Percentiles rank a stretch among this genome's conserved stretches.
These are phyloP conservation scores for Diaprepes abbreviatus DNA, from an alignment of 2,888 invertebrate genomes.

Conservation along the genomic window DNA sequence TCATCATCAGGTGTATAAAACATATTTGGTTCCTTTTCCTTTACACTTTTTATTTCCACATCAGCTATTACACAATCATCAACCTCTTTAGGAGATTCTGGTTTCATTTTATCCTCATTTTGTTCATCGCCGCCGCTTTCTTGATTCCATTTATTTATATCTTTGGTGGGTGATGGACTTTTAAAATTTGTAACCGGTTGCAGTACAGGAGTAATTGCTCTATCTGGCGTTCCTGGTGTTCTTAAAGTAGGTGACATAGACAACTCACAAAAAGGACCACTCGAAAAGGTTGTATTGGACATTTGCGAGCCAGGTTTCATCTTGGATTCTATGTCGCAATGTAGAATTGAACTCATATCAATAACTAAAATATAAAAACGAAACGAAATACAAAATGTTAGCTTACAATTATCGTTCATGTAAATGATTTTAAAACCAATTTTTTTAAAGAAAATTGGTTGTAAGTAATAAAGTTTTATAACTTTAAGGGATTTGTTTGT, in stretches of 20 bases:
- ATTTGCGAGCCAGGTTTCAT: constrained; percentile 55
- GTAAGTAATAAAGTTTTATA: no score
- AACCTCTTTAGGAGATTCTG: constrained; percentile 19
- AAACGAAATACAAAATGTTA: no score
- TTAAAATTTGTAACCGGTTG: constrained; percentile 1
- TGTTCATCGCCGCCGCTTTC: background rate
- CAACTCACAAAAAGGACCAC: constrained; percentile 39
- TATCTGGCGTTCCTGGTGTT: constrained; percentile 36
- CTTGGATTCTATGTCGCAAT: constrained; percentile 61
- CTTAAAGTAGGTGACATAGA: constrained; percentile 38
- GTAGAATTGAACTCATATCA: constrained; percentile 63
- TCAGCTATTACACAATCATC: constrained; percentile 28
- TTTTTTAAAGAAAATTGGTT: no score
- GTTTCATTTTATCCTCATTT: background rate
- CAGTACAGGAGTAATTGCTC: constrained; percentile 35
- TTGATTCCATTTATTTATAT: background rate
- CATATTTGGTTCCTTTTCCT: constrained; percentile 55
- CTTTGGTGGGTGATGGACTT: constrained; percentile 10
- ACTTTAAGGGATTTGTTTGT: no score
- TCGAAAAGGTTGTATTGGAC: constrained; percentile 61
- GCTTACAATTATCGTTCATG: no score
- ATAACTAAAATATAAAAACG: constrained; percentile 61
- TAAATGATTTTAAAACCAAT: no score
- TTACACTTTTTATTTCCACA: constrained; percentile 33
- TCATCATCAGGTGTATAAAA: constrained; percentile 66